A percentile compares a stretch with the other conserved stretches of the same genome.
Evolutionary conservation across 1,140 invertebrate genomes (phyloP).

Genomic region (Zaprionus lachaisei): DNA sequence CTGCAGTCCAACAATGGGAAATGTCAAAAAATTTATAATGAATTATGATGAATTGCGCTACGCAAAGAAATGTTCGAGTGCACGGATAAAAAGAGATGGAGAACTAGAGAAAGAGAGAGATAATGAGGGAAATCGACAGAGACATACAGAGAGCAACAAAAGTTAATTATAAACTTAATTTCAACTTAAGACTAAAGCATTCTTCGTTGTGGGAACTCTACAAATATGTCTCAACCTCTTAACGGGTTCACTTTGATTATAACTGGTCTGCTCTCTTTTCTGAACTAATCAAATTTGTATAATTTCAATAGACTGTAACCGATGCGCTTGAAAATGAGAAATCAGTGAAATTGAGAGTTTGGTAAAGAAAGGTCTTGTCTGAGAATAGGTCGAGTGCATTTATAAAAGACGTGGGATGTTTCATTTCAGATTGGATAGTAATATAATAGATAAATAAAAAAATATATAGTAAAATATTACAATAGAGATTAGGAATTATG

Average conservation of each 20-base stretch:
- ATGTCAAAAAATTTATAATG: conserved; percentile 78
- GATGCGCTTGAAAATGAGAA: background rate
- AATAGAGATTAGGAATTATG: too few relatives aligned
- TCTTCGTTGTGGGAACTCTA: background rate
- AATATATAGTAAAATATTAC: too few relatives aligned
- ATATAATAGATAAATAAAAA: background rate
- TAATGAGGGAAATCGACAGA: background rate
- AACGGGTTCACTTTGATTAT: background rate
- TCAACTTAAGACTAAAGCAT: conserved; percentile 34
- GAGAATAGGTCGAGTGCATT: background rate
- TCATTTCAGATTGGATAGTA: background rate
- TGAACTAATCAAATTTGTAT: conserved; percentile 7
- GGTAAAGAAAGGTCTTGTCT: background rate
- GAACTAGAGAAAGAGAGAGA: background rate
- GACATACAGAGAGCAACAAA: conserved; percentile 53
- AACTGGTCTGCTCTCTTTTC: conserved; percentile 1
- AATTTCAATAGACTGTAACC: conserved; percentile 11
- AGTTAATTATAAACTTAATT: conserved; percentile 73
- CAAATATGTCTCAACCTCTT: background rate
- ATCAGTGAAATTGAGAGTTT: background rate
- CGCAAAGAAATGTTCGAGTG: background rate
- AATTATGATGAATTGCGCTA: conserved; percentile 76
- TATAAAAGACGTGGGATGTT: background rate
- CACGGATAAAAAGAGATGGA: conserved; percentile 24
- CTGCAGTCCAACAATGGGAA: conserved; percentile 55